Evolutionary conservation across 2,113 vertebrate genomes (phyloP), one percentile per base, ranked within the genome.

Genomic region (Leiothrix lutea): DNA sequence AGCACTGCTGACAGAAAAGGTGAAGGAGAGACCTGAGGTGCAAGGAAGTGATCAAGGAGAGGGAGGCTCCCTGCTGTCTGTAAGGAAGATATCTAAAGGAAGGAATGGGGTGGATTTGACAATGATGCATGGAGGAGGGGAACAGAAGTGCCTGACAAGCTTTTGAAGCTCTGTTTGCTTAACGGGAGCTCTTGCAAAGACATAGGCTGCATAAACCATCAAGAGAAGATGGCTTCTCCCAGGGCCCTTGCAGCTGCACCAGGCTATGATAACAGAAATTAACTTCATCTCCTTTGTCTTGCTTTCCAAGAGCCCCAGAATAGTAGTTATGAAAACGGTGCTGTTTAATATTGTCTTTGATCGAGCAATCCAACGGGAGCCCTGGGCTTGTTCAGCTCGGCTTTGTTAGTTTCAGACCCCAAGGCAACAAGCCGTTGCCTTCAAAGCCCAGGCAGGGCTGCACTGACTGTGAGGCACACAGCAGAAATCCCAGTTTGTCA

Each of bases 301-400:
- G 81, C 80, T 73, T 92, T 88, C 38, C 35, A 92, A 92, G 93
- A 97, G 95, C 94, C 96, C 96, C 92, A 78, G 94, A 97, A 96
- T 97, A 95, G 94, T 94, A 96, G 97, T 97, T 98, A 94, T 40
- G 86, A 97, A 98, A 98, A 97, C 72, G 90, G 83, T 57, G 26
- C 95, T 96, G 95, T 96, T 98, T 97, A 98, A 97, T 98, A 97
- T 92, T 96, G 97, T 89, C 93, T 98, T 97, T 98, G 96, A 98
- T 98, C 12, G 80, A 96, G 94, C 91, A 94, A 97, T 98, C 97
- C 91, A 25, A 94, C 2, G 94, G 97, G 97, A 98, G 69, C 94
- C 86, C 73, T 94, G 94, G 85, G 61, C 96, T 94, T 57, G n/a
- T 96, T 96, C 95, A 97, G 92, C 94, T 95, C 18, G 8, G 77